phyloP scores from a whole-genome alignment of 2,888 invertebrate species.

The Sesamia inferens region DNA sequence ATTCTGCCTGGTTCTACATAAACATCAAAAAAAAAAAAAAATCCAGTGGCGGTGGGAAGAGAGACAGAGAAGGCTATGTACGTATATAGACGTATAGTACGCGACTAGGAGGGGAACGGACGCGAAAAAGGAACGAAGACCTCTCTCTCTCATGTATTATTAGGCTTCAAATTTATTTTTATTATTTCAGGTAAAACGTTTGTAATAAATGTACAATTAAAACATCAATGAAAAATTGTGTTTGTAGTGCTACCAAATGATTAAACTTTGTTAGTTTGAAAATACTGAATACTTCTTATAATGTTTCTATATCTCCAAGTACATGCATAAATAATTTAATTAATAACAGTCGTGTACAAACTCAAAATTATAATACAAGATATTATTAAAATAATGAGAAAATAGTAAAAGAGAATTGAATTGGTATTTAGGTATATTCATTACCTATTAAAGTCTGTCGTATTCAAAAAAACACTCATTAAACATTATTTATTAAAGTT shows the following conservation, averaged over 20 bases:
- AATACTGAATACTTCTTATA: constrained; percentile 3
- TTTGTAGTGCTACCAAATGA: constrained; percentile 11
- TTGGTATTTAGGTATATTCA: no score
- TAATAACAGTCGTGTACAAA: background rate
- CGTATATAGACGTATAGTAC: no score
- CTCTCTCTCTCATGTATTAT: no score
- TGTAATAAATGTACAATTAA: background rate
- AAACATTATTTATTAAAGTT: background rate
- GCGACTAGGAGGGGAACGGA: no score
- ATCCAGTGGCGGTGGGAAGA: no score
- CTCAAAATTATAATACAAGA: background rate
- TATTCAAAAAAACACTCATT: background rate
- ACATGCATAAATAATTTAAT: background rate
- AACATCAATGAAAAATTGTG: background rate
- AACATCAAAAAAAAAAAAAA: no score
- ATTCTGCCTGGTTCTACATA: no score
- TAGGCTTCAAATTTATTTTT: no score
- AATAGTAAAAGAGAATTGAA: constrained; percentile 19
- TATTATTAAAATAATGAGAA: constrained; percentile 3
- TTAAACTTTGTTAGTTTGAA: constrained; percentile 9
- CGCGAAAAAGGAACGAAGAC: no score
- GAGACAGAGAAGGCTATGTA: no score
- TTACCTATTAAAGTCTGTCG: background rate
- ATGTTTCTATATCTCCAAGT: constrained; percentile 2
- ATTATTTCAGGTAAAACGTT: no score